A percentile compares a stretch with the other conserved stretches of the same genome.
Conservation (phyloP, 2,113 vertebrate genomes). For the Cebidichthys violaceus region DNA sequence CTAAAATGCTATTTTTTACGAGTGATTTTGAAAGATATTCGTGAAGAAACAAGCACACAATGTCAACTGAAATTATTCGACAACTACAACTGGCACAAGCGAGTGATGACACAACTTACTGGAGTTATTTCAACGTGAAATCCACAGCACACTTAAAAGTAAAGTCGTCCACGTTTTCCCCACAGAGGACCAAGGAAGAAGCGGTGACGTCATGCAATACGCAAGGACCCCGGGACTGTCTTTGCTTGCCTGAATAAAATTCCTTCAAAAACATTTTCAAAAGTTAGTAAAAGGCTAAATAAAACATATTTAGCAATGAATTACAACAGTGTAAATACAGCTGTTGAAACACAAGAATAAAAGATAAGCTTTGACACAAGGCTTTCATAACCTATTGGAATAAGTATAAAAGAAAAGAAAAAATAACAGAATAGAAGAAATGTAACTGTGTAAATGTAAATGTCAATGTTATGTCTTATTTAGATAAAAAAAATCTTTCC, state of each 20-base stretch:
- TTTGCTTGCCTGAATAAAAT: conserved; percentile 70
- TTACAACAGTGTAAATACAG: background rate
- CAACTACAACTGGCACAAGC: rapidly evolving
- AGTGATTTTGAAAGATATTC: background rate
- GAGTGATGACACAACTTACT: conserved; percentile 13
- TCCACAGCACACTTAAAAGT: background rate
- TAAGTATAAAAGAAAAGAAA: background rate
- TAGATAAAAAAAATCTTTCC: background rate
- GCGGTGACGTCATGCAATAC: conserved; percentile 44
- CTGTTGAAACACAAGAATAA: background rate
- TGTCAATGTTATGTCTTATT: background rate
- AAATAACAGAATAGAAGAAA: background rate
- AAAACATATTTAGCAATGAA: background rate
- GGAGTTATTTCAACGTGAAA: background rate
- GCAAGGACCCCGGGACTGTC: conserved; percentile 59
- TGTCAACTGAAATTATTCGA: rapidly evolving
- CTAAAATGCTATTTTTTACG: conserved; percentile 21
- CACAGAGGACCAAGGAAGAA: conserved; percentile 6
- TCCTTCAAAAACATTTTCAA: background rate
- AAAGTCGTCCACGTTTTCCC: conserved; percentile 69
- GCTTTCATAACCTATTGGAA: background rate
- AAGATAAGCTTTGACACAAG: background rate
- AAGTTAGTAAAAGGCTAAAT: background rate
- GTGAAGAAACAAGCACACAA: background rate
- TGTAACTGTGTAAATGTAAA: no score